phyloP scores from a whole-genome alignment of 2,888 invertebrate species.

The Heliconius sara region DNA sequence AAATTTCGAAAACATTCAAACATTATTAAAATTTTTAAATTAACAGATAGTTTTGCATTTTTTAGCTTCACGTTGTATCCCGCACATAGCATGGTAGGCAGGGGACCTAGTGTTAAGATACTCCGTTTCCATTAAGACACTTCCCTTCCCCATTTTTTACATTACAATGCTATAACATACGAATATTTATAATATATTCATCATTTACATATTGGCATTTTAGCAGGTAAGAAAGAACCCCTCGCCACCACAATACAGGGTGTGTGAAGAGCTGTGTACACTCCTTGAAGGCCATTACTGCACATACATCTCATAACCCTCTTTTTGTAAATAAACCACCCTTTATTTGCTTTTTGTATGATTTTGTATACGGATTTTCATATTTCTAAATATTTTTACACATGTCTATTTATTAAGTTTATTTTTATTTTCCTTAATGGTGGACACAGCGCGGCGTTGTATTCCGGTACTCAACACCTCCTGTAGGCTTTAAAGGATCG shows the following conservation, averaged over 20 bases:
- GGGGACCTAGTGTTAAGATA: no score
- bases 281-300: slow-evolving; percentile 13
- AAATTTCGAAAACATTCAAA: no score
- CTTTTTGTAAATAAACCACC: slow-evolving; percentile 16
- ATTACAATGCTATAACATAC: no score
- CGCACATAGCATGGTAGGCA: no score
- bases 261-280: slow-evolving; percentile 15
- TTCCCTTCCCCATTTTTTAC: no score
- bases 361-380: neutral
- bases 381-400: neutral
- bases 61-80: no score
- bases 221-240: neutral
- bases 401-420: neutral
- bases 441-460: neutral
- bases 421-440: neutral
- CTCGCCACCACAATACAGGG: slow-evolving; percentile 5
- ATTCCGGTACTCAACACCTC: neutral
- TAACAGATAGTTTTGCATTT: no score
- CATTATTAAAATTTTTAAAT: no score
- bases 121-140: no score
- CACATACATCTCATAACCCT: slow-evolving; percentile 7
- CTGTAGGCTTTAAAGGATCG: no score
- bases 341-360: slow-evolving; percentile 5
- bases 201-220: neutral
- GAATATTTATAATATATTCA: neutral